Evolutionary conservation across 2,797 vertebrate species (phyloP).

Genomic region (Gadopsis bispinosus): DNA sequence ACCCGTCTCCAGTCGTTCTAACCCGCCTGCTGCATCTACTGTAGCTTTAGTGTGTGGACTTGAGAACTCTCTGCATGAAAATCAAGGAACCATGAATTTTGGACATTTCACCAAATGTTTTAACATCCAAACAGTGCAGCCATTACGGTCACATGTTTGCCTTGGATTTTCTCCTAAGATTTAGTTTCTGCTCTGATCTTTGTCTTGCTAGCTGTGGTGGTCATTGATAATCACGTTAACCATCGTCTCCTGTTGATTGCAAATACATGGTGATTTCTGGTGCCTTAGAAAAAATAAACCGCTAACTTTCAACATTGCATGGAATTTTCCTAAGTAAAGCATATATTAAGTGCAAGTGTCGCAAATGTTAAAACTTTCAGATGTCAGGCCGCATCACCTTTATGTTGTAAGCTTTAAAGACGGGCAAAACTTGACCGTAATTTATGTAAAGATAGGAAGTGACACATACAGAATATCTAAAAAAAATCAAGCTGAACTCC

Average conservation of each 20-base stretch:
- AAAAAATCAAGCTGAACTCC: constrained; percentile 21
- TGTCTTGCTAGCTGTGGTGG: background rate
- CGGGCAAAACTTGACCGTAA: background rate
- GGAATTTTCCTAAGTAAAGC: background rate
- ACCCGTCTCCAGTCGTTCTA: background rate
- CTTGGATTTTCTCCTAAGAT: background rate
- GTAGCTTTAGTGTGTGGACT: background rate
- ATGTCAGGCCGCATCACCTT: background rate
- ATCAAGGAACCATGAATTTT: background rate
- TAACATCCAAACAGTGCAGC: background rate
- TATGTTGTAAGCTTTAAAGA: background rate
- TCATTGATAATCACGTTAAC: background rate
- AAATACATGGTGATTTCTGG: background rate
- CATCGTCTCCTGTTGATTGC: background rate
- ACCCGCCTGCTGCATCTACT: background rate
- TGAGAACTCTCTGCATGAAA: background rate
- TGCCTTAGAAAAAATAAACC: background rate
- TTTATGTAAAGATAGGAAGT: background rate
- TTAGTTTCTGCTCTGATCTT: background rate
- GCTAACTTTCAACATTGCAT: background rate
- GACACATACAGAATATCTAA: constrained; percentile 37
- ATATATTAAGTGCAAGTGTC: background rate
- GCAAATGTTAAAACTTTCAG: background rate
- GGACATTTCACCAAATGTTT: background rate
- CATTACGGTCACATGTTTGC: background rate